Evolutionary conservation across 1,140 invertebrate genomes (phyloP).

Genomic region (Drosophila gunungcola): DNA sequence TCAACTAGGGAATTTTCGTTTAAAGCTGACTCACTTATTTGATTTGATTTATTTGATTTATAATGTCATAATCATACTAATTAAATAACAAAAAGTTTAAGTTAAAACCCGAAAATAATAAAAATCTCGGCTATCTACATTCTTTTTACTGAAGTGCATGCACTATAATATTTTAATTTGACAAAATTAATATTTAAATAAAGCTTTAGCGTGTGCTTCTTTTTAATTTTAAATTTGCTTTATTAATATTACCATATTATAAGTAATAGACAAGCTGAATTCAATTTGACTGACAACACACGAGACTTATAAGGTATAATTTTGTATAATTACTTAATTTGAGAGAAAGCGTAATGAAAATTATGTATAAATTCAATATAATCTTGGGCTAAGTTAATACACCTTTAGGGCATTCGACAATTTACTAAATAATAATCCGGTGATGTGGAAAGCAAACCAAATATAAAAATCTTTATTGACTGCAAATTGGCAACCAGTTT

Average conservation of each 20-base stretch:
- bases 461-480: not conserved
- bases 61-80: not conserved
- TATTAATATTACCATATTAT: too few relatives aligned
- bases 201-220: too few relatives aligned
- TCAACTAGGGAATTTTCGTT: not conserved
- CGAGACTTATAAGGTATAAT: constrained; percentile 5
- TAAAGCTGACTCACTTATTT: not conserved
- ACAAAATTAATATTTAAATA: too few relatives aligned
- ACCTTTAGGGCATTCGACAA: not conserved
- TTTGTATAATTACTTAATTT: constrained; percentile 6
- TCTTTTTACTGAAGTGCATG: too few relatives aligned
- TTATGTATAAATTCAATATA: not conserved
- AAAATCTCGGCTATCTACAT: too few relatives aligned
- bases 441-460: not conserved
- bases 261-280: not conserved
- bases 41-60: too few relatives aligned
- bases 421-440: not conserved
- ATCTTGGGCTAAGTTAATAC: not conserved
- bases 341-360: not conserved
- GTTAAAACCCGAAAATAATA: not conserved
- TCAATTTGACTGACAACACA: not conserved
- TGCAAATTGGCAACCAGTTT: not conserved
- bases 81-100: not conserved
- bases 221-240: too few relatives aligned
- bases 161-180: too few relatives aligned